A percentile compares a stretch with the other conserved stretches of the same genome.
Evolutionary conservation across 23 tunicate genomes (phyloP).

Genomic region (Ciona savignyi): DNA sequence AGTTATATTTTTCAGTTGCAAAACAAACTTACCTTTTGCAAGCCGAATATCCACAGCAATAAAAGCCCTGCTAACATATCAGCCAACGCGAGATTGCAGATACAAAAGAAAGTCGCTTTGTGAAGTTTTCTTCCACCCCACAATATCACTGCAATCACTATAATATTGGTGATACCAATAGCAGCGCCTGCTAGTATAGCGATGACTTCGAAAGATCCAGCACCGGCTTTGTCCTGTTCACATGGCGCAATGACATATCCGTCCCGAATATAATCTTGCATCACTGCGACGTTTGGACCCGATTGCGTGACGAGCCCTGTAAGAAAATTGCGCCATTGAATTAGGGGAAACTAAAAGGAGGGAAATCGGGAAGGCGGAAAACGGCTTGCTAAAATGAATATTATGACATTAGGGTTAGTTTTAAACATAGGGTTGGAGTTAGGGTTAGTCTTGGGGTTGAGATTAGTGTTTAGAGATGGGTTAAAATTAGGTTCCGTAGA

Average conservation of each 20-base stretch:
- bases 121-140: constrained; percentile 64
- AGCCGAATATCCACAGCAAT: constrained; percentile 82
- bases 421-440: too few species aligned
- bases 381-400: too few species aligned
- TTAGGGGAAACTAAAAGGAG: too few species aligned
- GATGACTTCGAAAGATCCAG: constrained; percentile 33
- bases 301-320: too few species aligned
- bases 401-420: too few species aligned
- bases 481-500: too few species aligned
- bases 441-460: too few species aligned
- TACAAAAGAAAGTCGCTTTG: constrained; percentile 84
- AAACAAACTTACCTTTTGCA: constrained; percentile 57
- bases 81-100: constrained; percentile 87
- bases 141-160: constrained; percentile 44
- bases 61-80: constrained; percentile 90
- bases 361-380: too few species aligned
- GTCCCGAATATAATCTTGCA: background rate
- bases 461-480: too few species aligned
- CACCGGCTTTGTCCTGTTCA: constrained; percentile 31
- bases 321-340: too few species aligned
- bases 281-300: background rate
- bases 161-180: constrained; percentile 50
- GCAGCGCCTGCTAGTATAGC: constrained; percentile 49
- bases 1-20: too few species aligned
- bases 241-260: constrained; percentile 12